A percentile compares a stretch with the other conserved stretches of the same genome.
Conservation (phyloP, 2,888 invertebrate genomes). For the Lymantria monacha region DNA sequence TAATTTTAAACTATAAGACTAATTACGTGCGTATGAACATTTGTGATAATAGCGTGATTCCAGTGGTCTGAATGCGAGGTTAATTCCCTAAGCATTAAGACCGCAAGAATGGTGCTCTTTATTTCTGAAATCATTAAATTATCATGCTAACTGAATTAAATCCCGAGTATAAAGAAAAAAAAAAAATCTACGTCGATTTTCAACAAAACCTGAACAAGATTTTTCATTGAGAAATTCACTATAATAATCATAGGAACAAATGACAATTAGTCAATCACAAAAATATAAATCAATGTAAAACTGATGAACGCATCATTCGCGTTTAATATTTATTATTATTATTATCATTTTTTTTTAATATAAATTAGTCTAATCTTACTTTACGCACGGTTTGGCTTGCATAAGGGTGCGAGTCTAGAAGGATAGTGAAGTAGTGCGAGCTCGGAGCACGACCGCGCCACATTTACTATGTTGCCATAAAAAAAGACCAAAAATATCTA, state of each 20-base stretch:
- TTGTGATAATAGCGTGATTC: constrained; percentile 47
- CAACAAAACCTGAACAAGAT: constrained; percentile 78
- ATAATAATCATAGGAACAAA: constrained; percentile 80
- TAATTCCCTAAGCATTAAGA: constrained; percentile 21
- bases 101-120: constrained; percentile 42
- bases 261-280: constrained; percentile 80
- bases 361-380: constrained; percentile 58
- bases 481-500: not conserved
- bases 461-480: not conserved
- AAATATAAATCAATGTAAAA: constrained; percentile 69
- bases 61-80: constrained; percentile 32
- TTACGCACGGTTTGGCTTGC: constrained; percentile 78
- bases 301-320: constrained; percentile 70
- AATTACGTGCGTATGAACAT: constrained; percentile 72
- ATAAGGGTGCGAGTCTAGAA: constrained; percentile 76
- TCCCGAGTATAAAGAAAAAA: constrained; percentile 43
- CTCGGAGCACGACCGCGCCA: constrained; percentile 44
- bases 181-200: constrained; percentile 78
- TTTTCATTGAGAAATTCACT: constrained; percentile 59
- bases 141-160: constrained; percentile 55
- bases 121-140: constrained; percentile 56
- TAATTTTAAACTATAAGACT: constrained; percentile 71
- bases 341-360: constrained; percentile 35
- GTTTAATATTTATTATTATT: constrained; percentile 47
- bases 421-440: constrained; percentile 60